Base-by-base conservation (phyloP, 2,113 vertebrate genomes). In the Columba livia region DNA sequence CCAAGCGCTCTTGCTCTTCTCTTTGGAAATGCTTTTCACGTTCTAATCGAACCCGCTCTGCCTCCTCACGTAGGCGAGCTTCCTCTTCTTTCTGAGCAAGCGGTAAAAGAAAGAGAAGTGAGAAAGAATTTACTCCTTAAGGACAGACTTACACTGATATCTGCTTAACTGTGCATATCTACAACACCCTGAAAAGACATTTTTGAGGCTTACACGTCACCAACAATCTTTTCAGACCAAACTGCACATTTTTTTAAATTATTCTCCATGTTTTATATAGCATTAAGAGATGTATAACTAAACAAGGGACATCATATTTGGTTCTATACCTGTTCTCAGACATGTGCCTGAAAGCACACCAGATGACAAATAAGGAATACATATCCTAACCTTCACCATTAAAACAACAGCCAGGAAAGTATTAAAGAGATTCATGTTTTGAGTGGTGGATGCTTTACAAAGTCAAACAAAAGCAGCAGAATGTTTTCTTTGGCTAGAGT, bases 11-110 rank as follows among this genome's bases (percentile, higher is more conserved):
- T 36, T 99, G 99, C 81, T 99, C 99, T 80, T 99, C 99, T 95
- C 97, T 99, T 97, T 99, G 99, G 97, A 99, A 99, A 96, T 99
- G 99, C 85, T 98, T 99, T 88, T 99, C 99, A 61, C 99, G 98
- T 84, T 99, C 99, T 96, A 98, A 97, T 31, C 98, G 98, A 83
- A 98, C 96, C 53, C 98, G 97, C 89, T 99, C 99, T 0, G 98
- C 98, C 86, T 99, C 99, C 91, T 99, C 99, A n/a, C 98, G 98
- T 75, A 97, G 97, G 16, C 99, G 99, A 93, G 98, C 97, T 95
- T 99, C 99, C 69, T 99, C 99, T 97, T 99, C 99, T 95, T 99
- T 98, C 98, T 98, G 56, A 32, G 29, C 64, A 54, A n/a, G 79
- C 18, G 17, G 17, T 13, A 62, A 79, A 91, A 80, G 78, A 80